Evolutionary conservation across 2,113 vertebrate genomes (phyloP).

Genomic region (Siphamia tubifer): DNA sequence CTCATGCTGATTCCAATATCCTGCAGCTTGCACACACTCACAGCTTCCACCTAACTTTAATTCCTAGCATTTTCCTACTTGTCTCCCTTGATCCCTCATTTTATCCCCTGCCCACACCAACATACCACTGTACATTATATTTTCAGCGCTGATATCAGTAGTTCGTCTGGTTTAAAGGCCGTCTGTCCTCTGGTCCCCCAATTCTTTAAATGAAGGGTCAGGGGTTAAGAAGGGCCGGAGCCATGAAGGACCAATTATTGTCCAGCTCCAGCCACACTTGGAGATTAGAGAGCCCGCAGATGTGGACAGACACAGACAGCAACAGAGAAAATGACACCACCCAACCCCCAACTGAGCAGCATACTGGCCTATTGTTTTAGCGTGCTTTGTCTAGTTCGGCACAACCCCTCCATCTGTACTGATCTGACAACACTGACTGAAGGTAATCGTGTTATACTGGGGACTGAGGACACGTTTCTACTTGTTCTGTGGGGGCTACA

Average conservation of each 20-base stretch:
- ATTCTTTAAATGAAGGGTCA: slow-evolving; percentile 62
- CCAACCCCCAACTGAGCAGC: slow-evolving; percentile 47
- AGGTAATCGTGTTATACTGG: slow-evolving; percentile 20
- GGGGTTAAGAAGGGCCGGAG: slow-evolving; percentile 66
- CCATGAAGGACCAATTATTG: slow-evolving; percentile 73
- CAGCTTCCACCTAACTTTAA: background rate
- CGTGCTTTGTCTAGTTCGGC: slow-evolving; percentile 42
- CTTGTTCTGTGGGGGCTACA: background rate
- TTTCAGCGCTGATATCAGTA: slow-evolving; percentile 47
- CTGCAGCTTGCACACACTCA: background rate
- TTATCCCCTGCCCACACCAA: slow-evolving; percentile 10
- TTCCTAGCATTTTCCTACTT: slow-evolving; percentile 14
- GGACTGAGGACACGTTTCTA: slow-evolving; percentile 4
- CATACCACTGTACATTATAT: slow-evolving; percentile 9
- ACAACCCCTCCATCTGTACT: slow-evolving; percentile 54
- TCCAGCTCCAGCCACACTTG: slow-evolving; percentile 55
- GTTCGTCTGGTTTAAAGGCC: slow-evolving; percentile 52
- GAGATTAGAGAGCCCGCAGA: slow-evolving; percentile 32
- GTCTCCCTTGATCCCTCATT: slow-evolving; percentile 17
- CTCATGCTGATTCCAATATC: slow-evolving; percentile 2
- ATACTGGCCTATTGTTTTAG: slow-evolving; percentile 53
- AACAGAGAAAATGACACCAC: slow-evolving; percentile 46
- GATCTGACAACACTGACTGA: slow-evolving; percentile 15
- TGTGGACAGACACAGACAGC: slow-evolving; percentile 39
- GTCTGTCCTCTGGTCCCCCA: slow-evolving; percentile 29